Conservation (phyloP, 2,888 invertebrate genomes). For the Gibbula magus region DNA sequence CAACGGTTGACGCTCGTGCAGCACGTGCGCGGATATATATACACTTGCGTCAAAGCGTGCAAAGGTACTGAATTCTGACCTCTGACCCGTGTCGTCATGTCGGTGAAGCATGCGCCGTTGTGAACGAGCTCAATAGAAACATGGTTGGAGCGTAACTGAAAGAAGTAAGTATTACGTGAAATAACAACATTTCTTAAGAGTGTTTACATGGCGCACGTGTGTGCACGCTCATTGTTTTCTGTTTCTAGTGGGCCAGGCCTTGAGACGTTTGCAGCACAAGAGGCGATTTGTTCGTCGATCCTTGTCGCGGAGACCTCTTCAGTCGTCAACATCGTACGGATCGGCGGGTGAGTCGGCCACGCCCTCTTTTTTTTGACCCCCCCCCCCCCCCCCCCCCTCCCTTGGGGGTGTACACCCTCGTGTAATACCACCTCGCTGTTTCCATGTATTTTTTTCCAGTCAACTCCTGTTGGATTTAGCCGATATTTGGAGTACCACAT, state of each 20-base stretch:
- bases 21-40: not conserved
- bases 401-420: not conserved
- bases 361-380: not conserved
- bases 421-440: no score
- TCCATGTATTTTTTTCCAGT: no score
- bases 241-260: conserved; percentile 28
- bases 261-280: conserved; percentile 23
- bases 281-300: conserved; percentile 19
- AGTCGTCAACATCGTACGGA: conserved; percentile 28
- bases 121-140: not conserved
- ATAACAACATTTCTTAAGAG: not conserved
- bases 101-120: conserved; percentile 14
- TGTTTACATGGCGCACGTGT: not conserved
- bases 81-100: conserved; percentile 16
- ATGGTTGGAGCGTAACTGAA: not conserved
- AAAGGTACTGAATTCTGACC: conserved; percentile 11
- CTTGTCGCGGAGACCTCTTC: conserved; percentile 24
- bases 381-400: no score
- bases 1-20: not conserved
- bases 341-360: conserved; percentile 26
- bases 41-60: not conserved
- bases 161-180: conserved; percentile 13
- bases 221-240: not conserved
- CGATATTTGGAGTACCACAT: no score
- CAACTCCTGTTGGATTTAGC: no score